phyloP scores from a whole-genome alignment of 2,797 vertebrate species.

The Malurus splendens region DNA sequence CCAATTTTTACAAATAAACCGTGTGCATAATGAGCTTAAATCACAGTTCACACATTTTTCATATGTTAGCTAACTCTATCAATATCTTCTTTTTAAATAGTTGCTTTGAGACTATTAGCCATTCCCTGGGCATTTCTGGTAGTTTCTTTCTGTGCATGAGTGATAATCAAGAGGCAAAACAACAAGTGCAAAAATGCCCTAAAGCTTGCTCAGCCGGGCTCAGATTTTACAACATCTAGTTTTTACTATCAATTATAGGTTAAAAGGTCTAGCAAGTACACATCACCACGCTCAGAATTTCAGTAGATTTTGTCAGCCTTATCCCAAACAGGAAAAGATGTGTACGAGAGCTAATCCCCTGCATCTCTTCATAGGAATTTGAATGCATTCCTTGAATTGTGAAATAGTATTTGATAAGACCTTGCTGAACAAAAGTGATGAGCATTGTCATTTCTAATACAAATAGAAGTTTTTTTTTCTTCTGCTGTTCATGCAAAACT shows the following conservation, averaged over 20 bases:
- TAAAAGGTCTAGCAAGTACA: not conserved
- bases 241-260: not conserved
- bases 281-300: not conserved
- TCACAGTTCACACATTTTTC: not conserved
- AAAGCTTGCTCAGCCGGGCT: not conserved
- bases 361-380: not conserved
- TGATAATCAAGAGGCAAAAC: not conserved
- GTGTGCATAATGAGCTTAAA: not conserved
- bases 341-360: not conserved
- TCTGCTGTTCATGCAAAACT: not conserved
- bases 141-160: not conserved
- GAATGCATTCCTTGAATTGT: not conserved
- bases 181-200: constrained; percentile 3
- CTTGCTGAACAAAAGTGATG: not conserved
- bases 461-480: not conserved
- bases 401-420: not conserved
- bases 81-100: not conserved
- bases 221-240: not conserved
- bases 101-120: not conserved
- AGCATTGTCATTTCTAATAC: not conserved
- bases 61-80: not conserved
- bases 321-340: not conserved
- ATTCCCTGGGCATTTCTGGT: not conserved
- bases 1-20: not conserved
- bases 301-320: not conserved